Evolutionary conservation across 2,797 vertebrate species (phyloP).

Genomic region (Crenichthys baileyi): DNA sequence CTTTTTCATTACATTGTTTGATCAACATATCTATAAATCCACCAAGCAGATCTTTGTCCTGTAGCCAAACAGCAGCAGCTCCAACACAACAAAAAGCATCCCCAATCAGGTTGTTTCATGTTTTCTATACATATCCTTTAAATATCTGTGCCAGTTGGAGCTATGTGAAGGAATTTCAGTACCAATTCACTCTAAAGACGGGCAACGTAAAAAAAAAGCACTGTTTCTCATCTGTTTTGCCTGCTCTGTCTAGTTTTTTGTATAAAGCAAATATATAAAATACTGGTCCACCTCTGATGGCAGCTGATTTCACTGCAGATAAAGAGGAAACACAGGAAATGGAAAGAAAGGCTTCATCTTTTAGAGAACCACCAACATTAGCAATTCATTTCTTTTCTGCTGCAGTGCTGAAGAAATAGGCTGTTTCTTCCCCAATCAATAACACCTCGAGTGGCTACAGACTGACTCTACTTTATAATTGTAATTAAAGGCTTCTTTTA

Average conservation of each 20-base stretch:
- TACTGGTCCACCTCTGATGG: constrained; percentile 9
- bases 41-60: too few relatives aligned
- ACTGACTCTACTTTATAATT: constrained; percentile 46
- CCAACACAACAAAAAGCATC: not conserved
- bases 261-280: not conserved
- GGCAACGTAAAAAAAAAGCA: too few relatives aligned
- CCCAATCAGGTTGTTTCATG: not conserved
- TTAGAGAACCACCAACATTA: constrained; percentile 62
- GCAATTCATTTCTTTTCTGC: constrained; percentile 51
- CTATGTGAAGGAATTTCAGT: not conserved
- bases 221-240: too few relatives aligned
- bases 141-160: not conserved
- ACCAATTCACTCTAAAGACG: not conserved
- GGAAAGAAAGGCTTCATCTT: constrained; percentile 42
- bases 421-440: constrained; percentile 67
- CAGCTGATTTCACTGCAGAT: constrained; percentile 30
- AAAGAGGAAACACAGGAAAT: constrained; percentile 33
- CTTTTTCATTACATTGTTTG: not conserved
- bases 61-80: not conserved
- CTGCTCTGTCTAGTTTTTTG: too few relatives aligned
- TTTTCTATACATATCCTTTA: not conserved
- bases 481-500: constrained; percentile 56
- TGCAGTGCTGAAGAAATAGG: constrained; percentile 48
- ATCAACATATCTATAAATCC: not conserved
- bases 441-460: constrained; percentile 56